Evolutionary conservation across 2,797 vertebrate genomes (phyloP).

Genomic region (Cryptoblepharus egeriae): DNA sequence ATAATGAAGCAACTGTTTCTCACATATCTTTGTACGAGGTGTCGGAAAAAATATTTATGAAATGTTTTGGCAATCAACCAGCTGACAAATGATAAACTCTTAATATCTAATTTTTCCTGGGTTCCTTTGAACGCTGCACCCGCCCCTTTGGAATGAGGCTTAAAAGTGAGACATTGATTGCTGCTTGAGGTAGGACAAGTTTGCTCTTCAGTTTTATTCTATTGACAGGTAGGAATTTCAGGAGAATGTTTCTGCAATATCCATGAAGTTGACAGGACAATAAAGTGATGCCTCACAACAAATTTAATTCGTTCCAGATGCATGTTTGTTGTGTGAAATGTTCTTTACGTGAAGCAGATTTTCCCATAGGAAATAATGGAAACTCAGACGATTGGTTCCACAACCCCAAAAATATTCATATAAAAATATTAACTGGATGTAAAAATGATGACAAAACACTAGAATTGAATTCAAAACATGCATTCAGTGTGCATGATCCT

Average conservation of each 20-base stretch:
- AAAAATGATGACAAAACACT: too few species aligned
- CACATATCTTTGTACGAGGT: slow-evolving; percentile 2
- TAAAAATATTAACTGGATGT: too few species aligned
- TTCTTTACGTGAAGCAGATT: too few species aligned
- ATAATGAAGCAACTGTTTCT: not conserved
- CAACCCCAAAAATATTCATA: too few species aligned
- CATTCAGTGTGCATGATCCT: too few species aligned
- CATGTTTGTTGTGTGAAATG: too few species aligned
- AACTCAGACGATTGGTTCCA: too few species aligned
- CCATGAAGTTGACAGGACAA: too few species aligned
- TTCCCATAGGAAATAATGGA: too few species aligned
- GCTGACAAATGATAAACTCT: slow-evolving; percentile 46
- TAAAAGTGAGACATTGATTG: slow-evolving; percentile 63
- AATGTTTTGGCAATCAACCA: slow-evolving; percentile 41
- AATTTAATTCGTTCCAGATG: too few species aligned
- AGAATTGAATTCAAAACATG: too few species aligned
- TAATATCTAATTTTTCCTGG: slow-evolving; percentile 37
- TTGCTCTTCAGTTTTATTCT: slow-evolving; percentile 43
- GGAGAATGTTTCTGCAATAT: slow-evolving; percentile 42
- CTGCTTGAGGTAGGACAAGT: slow-evolving; percentile 41
- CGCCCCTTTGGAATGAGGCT: slow-evolving; percentile 36
- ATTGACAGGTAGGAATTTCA: slow-evolving; percentile 46
- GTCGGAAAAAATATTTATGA: slow-evolving; percentile 53
- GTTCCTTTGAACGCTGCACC: slow-evolving; percentile 39
- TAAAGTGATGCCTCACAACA: too few species aligned